Conservation (phyloP, 1,140 invertebrate species). For the Parapsyche elsis region DNA sequence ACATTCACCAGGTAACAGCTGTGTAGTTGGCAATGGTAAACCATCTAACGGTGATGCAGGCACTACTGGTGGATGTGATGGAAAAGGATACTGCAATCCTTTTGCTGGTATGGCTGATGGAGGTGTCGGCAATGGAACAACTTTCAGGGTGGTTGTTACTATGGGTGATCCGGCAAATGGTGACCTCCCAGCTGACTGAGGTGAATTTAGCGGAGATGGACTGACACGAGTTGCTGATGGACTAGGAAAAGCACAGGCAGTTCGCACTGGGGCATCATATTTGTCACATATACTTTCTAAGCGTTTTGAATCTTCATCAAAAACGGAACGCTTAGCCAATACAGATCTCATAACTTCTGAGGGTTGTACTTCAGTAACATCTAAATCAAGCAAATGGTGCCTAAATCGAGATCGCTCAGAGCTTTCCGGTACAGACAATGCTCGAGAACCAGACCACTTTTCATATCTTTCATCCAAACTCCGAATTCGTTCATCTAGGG, state of each 20-base stretch:
- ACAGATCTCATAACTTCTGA: conserved; percentile 95
- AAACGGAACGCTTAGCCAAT: conserved; percentile 90
- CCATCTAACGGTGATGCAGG: conserved; percentile 57
- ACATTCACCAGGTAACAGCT: conserved; percentile 58
- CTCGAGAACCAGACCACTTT: conserved; percentile 81
- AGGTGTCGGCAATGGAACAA: conserved; percentile 44
- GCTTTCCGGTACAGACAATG: conserved; percentile 59
- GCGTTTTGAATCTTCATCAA: conserved; percentile 94
- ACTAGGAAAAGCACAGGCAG: conserved; percentile 55
- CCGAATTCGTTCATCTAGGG: conserved; percentile 87
- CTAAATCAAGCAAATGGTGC: conserved; percentile 78
- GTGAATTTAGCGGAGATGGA: conserved; percentile 53
- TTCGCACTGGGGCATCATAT: conserved; percentile 73
- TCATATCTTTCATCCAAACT: conserved; percentile 93
- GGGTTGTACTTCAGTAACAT: conserved; percentile 83
- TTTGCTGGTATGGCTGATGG: conserved; percentile 63
- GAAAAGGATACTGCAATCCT: conserved; percentile 84
- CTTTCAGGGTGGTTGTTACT: conserved; percentile 57
- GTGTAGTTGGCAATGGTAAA: conserved; percentile 55
- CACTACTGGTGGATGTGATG: conserved; percentile 76
- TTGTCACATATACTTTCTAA: conserved; percentile 90
- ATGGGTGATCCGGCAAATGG: conserved; percentile 44
- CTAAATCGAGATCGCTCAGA: conserved; percentile 69
- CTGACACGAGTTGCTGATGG: conserved; percentile 60
- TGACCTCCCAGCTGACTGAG: conserved; percentile 60